Base-by-base conservation (phyloP, 2,113 vertebrate genomes). In the Phrynosoma blainvillii region DNA sequence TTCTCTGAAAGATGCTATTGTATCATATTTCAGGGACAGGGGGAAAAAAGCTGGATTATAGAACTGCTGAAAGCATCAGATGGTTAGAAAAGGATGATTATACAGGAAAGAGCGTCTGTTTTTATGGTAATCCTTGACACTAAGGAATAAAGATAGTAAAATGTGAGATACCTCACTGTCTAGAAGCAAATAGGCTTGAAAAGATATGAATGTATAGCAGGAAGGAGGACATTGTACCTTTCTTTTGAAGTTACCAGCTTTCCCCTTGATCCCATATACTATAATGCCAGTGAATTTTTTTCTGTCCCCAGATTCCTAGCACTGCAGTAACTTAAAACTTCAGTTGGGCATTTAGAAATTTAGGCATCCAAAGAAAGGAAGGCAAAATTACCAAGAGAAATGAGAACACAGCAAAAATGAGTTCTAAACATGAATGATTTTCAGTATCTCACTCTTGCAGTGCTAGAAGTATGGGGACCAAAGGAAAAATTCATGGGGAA, bases 1-100 rank as follows among this genome's bases (percentile, higher is more conserved):
- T 16, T 59, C 32, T 81, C 84, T 73, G 76, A 85, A 62, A 74
- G 62, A 36, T 86, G 83, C 1, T 89, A 4, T 91, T 89, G 56
- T 79, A 75, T 65, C 74, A n/a, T 27, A 79, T 75, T 87, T 56
- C 59, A 79, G 23, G 82, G 82, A 54, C 82, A 36, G 66, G 90
- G 80, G 75, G 36, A 36, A 59, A 62, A 21, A 32, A 73, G 0
- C 32, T 65, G 80, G 82, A 85, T 74, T 82, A 77, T 0, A 0
- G 42, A 56, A 73, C 47, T 84, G 62, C 40, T 79, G 27, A 85
- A 27, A 75, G 56, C 27, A 82, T 54, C n/a, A 89, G 25, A 68
- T 32, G 1, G 2, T 66, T 86, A 71, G 76, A 12, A 92, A 82
- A 93, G 84, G 21, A 2, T 70, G n/a, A 89, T 30, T 82, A 82